These are phyloP conservation scores for Strigamia crassipes DNA, from an alignment of 2,888 invertebrate species.

Conservation along the genomic window DNA sequence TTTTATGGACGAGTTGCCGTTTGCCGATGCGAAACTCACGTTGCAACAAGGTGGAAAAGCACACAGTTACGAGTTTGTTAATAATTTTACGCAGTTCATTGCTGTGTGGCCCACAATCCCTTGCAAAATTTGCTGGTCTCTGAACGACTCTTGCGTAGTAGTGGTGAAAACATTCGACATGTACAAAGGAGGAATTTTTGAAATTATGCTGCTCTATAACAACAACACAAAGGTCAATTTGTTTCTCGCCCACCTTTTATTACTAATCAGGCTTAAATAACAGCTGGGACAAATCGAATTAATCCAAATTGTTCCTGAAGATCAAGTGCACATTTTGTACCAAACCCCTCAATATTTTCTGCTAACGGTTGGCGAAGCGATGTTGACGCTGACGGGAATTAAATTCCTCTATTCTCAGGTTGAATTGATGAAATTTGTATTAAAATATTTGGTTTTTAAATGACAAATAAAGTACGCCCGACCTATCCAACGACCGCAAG, in stretches of 20 bases:
- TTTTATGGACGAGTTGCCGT: neutral
- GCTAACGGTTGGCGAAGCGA: conserved; percentile 90
- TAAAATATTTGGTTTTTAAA: neutral
- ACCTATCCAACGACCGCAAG: too few relatives aligned
- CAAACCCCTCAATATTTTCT: conserved; percentile 90
- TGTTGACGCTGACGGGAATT: conserved; percentile 94
- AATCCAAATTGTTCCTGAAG: neutral
- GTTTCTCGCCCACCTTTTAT: neutral
- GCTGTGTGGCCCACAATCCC: neutral
- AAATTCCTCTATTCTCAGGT: conserved; percentile 94
- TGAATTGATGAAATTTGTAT: conserved; percentile 48
- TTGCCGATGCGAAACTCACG: neutral
- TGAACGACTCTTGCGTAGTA: neutral
- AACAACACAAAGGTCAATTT: neutral
- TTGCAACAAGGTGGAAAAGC: neutral
- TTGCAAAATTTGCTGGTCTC: neutral
- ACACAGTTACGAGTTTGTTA: neutral
- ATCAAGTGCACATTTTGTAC: conserved; percentile 68
- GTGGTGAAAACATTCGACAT: neutral
- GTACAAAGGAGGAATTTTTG: conserved; percentile 6
- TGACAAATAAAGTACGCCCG: too few relatives aligned
- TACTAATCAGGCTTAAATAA: neutral
- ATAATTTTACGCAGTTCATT: neutral
- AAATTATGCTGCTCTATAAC: neutral
- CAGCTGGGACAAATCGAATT: neutral